Conservation (phyloP, 2,797 vertebrate genomes). For the Knipowitschia caucasica region DNA sequence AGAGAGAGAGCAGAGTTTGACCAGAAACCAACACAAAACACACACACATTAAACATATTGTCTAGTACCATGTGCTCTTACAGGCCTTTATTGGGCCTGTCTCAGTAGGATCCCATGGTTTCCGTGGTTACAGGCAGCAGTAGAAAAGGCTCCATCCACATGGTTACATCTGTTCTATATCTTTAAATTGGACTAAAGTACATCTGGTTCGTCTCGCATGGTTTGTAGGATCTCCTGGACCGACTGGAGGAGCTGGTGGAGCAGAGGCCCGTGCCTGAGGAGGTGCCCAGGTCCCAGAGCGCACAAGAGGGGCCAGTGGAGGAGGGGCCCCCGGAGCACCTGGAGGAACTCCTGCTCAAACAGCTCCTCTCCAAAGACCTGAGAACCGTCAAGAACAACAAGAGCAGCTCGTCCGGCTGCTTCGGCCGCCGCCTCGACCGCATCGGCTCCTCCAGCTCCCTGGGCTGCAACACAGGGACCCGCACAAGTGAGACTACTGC, state of each 20-base stretch:
- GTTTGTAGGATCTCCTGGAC: slow-evolving; percentile 66
- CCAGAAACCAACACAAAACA: too few species aligned
- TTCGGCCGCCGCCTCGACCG: slow-evolving; percentile 85
- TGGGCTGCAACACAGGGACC: slow-evolving; percentile 77
- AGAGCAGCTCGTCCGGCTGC: slow-evolving; percentile 73
- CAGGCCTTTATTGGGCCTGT: too few species aligned
- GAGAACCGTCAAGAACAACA: slow-evolving; percentile 63
- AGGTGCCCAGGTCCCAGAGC: neutral
- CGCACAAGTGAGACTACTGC: slow-evolving; percentile 68
- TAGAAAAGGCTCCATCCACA: too few species aligned
- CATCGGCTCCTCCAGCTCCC: slow-evolving; percentile 82
- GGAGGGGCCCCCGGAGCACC: slow-evolving; percentile 12
- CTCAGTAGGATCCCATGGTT: too few species aligned
- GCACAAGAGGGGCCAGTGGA: slow-evolving; percentile 3
- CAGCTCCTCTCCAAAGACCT: slow-evolving; percentile 63
- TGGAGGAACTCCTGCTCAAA: slow-evolving; percentile 46
- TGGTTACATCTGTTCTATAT: too few species aligned
- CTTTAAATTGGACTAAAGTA: neutral
- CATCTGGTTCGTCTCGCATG: too few species aligned
- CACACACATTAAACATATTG: too few species aligned
- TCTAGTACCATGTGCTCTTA: too few species aligned
- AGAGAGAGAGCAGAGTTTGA: too few species aligned
- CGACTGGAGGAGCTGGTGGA: slow-evolving; percentile 58
- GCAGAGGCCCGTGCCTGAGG: slow-evolving; percentile 18
- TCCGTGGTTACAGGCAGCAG: too few species aligned